These are phyloP conservation scores for Drosophila rellima DNA, from an alignment of 2,888 invertebrate genomes.

Conservation along the genomic window DNA sequence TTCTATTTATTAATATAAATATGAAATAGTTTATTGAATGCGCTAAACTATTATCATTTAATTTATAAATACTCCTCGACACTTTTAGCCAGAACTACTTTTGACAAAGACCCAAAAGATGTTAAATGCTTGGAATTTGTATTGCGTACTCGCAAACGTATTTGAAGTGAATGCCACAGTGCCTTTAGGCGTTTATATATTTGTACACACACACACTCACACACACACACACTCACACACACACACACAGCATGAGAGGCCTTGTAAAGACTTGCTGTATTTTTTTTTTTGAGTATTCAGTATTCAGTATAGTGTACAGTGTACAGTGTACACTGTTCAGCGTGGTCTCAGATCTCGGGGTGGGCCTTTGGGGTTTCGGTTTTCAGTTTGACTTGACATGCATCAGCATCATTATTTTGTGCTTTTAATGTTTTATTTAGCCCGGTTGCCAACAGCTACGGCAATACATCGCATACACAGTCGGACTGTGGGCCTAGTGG, in stretches of 20 bases:
- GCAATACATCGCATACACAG: constrained; percentile 52
- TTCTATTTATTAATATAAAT: no score
- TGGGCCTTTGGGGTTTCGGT: constrained; percentile 70
- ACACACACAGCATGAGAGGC: constrained; percentile 36
- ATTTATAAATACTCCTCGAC: background rate
- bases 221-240: no score
- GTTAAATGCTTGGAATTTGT: constrained; percentile 5
- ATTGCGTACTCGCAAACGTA: constrained; percentile 3
- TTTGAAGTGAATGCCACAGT: constrained; percentile 15
- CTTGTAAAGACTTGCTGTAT: constrained; percentile 45
- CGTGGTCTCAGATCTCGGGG: background rate
- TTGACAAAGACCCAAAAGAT: background rate
- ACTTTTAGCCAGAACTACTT: background rate
- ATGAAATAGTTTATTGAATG: no score
- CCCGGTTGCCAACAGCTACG: constrained; percentile 66
- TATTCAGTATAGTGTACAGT: background rate
- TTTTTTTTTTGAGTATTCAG: constrained; percentile 41
- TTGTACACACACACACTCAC: no score
- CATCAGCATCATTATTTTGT: constrained; percentile 79
- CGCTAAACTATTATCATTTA: background rate
- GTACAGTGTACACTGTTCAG: constrained; percentile 1
- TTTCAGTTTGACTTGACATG: constrained; percentile 78
- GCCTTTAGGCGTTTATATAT: constrained; percentile 7
- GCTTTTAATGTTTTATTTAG: constrained; percentile 79
- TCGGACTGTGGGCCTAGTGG: constrained; percentile 27